phyloP scores from a whole-genome alignment of 2,888 invertebrate species.

The Rhingia campestris region DNA sequence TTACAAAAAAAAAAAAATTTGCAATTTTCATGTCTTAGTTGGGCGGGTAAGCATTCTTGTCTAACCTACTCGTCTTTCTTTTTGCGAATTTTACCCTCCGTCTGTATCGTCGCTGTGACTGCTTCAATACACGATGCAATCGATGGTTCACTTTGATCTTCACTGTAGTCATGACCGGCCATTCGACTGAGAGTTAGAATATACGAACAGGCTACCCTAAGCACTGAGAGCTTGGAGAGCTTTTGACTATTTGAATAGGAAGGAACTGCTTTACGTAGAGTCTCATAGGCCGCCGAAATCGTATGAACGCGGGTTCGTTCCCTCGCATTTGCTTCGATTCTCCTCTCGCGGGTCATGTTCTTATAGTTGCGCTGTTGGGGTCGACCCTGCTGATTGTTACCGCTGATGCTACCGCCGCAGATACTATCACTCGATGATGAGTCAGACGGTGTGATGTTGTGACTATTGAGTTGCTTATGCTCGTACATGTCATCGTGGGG shows the following conservation, averaged over 20 bases:
- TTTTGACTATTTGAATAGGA: conserved; percentile 97
- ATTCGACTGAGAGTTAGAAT: conserved; percentile 93
- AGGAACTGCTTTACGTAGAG: conserved; percentile 91
- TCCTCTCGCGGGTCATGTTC: conserved; percentile 95
- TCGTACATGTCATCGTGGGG: conserved; percentile 59
- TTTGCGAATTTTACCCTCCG: conserved; percentile 94
- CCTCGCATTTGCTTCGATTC: conserved; percentile 96
- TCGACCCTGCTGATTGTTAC: conserved; percentile 76
- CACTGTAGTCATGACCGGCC: conserved; percentile 87
- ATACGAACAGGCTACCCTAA: conserved; percentile 96
- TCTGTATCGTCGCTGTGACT: conserved; percentile 95
- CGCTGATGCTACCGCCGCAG: conserved; percentile 61
- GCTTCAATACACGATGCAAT: conserved; percentile 91
- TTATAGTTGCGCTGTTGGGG: conserved; percentile 94
- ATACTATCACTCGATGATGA: conserved; percentile 74
- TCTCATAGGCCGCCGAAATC: conserved; percentile 97
- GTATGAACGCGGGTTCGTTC: conserved; percentile 97
- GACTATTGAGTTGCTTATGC: conserved; percentile 59
- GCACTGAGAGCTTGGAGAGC: conserved; percentile 94
- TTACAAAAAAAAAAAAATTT: conserved; percentile 15
- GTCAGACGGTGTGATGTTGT: conserved; percentile 65
- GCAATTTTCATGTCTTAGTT: conserved; percentile 29
- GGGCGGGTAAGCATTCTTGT: conserved; percentile 40
- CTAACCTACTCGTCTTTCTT: conserved; percentile 88
- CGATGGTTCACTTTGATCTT: conserved; percentile 85